Evolutionary conservation across 1,140 invertebrate genomes (phyloP), one percentile per base, ranked within the genome.

Genomic region (Philopotamus ludificatus): DNA sequence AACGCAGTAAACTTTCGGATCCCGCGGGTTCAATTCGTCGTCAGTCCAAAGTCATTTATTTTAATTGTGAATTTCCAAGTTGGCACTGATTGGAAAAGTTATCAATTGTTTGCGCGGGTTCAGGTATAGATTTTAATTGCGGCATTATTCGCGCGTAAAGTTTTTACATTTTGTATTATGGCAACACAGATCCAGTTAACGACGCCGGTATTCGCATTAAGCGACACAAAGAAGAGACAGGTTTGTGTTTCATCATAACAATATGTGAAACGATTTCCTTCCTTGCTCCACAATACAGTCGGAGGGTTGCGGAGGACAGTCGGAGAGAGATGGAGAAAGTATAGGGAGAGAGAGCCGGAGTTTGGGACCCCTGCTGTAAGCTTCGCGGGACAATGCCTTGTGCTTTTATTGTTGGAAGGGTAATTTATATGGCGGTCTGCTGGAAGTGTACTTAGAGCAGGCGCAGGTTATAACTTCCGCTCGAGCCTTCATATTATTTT

Each of bases 331-430:
- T 16, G 47, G 2, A 50, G 3, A 12, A 10, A 3, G 18, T 16
- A 21, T 50, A 50, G 9, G 10, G 23, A 18, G 53, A 25, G 49
- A 55, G 10, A 18, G 57, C 41, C 41, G 57, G 28, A 58, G 54
- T 22, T 18, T n/a, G n/a, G 44, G 44, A 47, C 3, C 22, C 20
- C 20, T 1, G 60, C 60, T 49, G 45, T 47, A 65, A 65, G 55
- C 63, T 44, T 23, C 12, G 26, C 55, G 55, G 63, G 55, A 65
- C 63, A 65, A 59, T 59, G 63, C 41, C 57, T 49, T 10, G 45
- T 49, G 63, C 63, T 60, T 65, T 65, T 65, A 65, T 65, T 59
- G 63, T 65, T 41, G 47, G 63, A 20, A 25, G 57, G 63, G 63
- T 65, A 65, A 65, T 65, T 65, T 65, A 65, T 65, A 65, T 55